These are phyloP conservation scores for Adela reaumurella DNA, from an alignment of 2,888 invertebrate genomes.

Conservation along the genomic window DNA sequence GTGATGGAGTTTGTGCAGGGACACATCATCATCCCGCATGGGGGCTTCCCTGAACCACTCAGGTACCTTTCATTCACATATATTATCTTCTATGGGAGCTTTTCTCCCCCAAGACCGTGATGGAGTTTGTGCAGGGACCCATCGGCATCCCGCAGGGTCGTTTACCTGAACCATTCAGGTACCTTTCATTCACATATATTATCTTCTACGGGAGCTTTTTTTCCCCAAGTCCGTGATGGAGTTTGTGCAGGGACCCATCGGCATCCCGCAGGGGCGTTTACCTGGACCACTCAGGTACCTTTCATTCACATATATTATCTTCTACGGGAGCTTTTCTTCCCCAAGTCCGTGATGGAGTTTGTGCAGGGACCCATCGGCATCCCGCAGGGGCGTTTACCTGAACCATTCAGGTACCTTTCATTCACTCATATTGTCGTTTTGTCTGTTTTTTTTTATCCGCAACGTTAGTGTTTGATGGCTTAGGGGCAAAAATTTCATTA, in stretches of 20 bases:
- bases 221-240: constrained; percentile 98
- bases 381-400: constrained; percentile 96
- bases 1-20: constrained; percentile 97
- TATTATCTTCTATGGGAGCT: too few species aligned
- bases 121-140: constrained; percentile 93
- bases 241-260: constrained; percentile 92
- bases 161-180: constrained; percentile 96
- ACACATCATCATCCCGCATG: constrained; percentile 90
- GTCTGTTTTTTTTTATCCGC: too few species aligned
- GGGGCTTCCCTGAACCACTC: constrained; percentile 98
- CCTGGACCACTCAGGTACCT: constrained; percentile 97
- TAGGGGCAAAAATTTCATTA: too few species aligned
- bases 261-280: constrained; percentile 94
- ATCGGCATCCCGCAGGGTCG: constrained; percentile 96
- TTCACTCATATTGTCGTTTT: too few species aligned
- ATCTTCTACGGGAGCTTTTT: constrained; percentile 90
- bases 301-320: too few species aligned
- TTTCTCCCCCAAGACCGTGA: constrained; percentile 96
- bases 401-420: constrained; percentile 95
- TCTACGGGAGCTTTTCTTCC: constrained; percentile 96
- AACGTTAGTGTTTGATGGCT: too few species aligned
- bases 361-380: constrained; percentile 94
- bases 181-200: too few species aligned
- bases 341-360: constrained; percentile 96
- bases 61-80: too few species aligned